These are phyloP conservation scores for Oxystoma pomonae DNA, from an alignment of 2,888 invertebrate species.

Conservation along the genomic window DNA sequence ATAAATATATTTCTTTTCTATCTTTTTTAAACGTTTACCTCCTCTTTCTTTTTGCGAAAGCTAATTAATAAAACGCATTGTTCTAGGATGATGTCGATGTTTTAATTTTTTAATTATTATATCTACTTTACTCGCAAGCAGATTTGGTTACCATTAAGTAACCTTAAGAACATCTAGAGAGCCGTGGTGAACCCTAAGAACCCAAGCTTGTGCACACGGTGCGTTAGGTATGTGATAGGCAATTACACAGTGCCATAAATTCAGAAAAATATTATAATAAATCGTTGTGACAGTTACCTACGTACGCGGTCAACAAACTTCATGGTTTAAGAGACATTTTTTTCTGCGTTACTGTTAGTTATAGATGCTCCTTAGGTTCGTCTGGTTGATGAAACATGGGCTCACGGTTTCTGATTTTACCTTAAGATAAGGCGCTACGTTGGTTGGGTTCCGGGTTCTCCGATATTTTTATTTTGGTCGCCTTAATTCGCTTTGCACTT, in stretches of 20 bases:
- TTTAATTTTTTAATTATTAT: too few species aligned
- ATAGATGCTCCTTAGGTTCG: slow-evolving; percentile 14
- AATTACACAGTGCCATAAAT: background rate
- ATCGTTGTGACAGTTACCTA: background rate
- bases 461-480: background rate
- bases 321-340: slow-evolving; percentile 26
- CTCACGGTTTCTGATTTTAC: slow-evolving; percentile 4
- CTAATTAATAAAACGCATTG: too few species aligned
- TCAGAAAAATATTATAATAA: background rate
- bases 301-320: slow-evolving; percentile 28
- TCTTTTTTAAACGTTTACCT: too few species aligned
- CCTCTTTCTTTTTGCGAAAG: too few species aligned
- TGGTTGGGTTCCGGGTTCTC: background rate
- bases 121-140: too few species aligned
- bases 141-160: too few species aligned
- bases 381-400: slow-evolving; percentile 5
- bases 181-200: too few species aligned
- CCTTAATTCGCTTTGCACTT: background rate
- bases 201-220: too few species aligned
- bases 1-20: too few species aligned
- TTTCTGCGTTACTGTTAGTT: slow-evolving; percentile 26
- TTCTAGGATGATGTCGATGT: too few species aligned
- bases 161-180: too few species aligned
- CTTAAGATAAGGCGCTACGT: background rate
- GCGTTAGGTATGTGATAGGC: background rate